Percentiles rank a stretch among this genome's conserved stretches.
Evolutionary conservation across 2,113 vertebrate species (phyloP).

Genomic region (Ophthalmotilapia sp.): DNA sequence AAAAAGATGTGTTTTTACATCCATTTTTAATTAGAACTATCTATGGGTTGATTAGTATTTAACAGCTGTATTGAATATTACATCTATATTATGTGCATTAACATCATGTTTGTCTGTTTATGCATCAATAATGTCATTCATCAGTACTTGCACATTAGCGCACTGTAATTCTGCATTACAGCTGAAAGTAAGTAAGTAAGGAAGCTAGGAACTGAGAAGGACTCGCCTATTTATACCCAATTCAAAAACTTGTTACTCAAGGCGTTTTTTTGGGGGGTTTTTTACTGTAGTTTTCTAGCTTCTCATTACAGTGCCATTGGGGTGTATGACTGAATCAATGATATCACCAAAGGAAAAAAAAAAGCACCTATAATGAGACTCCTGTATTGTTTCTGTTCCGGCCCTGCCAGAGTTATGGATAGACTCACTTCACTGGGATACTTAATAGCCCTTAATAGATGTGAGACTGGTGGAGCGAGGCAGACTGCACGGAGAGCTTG

Average conservation of each 20-base stretch:
- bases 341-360: conserved; percentile 27
- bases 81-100: background rate
- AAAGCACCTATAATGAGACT: conserved; percentile 4
- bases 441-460: conserved; percentile 26
- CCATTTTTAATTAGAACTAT: background rate
- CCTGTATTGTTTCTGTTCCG: conserved; percentile 11
- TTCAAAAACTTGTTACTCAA: background rate
- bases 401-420: background rate
- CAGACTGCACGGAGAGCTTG: conserved; percentile 8
- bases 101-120: background rate
- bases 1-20: background rate
- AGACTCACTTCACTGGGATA: conserved; percentile 28
- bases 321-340: background rate
- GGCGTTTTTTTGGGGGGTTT: too few species aligned
- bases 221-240: background rate
- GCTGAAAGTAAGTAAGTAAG: background rate
- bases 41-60: background rate
- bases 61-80: background rate
- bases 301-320: background rate
- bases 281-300: background rate
- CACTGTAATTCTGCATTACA: accelerated
- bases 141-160: background rate
- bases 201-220: background rate
- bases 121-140: background rate
- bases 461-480: conserved; percentile 15